Percentiles rank a stretch among this genome's conserved stretches.
These are phyloP conservation scores for Elachura formosa DNA, from an alignment of 2,113 vertebrate genomes.

Conservation along the genomic window DNA sequence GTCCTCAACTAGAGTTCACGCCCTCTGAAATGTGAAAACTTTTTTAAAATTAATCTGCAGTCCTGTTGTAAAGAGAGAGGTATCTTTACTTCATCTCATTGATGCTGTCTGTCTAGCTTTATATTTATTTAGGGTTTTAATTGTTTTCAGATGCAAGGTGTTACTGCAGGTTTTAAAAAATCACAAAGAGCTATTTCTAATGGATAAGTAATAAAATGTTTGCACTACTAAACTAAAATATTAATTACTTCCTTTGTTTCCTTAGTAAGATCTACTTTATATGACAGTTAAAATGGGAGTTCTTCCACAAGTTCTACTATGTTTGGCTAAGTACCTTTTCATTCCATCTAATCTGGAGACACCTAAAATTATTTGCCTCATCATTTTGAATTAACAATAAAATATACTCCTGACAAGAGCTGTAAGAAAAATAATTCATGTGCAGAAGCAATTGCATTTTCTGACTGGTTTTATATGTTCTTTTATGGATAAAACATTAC, in stretches of 20 bases:
- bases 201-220: neutral
- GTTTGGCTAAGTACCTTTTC: neutral
- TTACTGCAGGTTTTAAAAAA: neutral
- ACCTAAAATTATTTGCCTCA: neutral
- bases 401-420: neutral
- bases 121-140: neutral
- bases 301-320: neutral
- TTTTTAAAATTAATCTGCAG: neutral
- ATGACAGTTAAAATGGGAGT: neutral
- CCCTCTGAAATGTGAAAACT: neutral
- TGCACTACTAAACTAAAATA: neutral
- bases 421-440: neutral
- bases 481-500: neutral
- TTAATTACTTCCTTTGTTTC: neutral
- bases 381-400: neutral
- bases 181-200: neutral
- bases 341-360: neutral
- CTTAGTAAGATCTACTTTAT: neutral
- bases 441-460: neutral
- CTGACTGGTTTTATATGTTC: neutral
- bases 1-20: neutral
- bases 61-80: neutral
- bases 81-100: neutral
- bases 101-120: neutral
- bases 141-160: neutral